Percentiles rank a stretch among this genome's conserved stretches.
These are phyloP conservation scores for Drosophila cracens DNA, from an alignment of 2,888 invertebrate species.

Conservation along the genomic window DNA sequence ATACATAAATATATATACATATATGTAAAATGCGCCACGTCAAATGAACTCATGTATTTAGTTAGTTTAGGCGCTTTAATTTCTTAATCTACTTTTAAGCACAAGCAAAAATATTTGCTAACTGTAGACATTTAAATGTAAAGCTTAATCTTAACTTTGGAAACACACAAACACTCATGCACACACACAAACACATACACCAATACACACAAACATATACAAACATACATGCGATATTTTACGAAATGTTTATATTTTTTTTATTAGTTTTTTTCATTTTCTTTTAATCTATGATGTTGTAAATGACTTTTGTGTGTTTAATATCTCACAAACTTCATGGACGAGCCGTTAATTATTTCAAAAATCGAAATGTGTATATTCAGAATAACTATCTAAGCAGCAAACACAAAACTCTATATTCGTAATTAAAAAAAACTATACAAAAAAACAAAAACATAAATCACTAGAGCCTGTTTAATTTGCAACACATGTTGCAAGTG, in stretches of 20 bases:
- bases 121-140: slow-evolving; percentile 48
- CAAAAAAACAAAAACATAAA: slow-evolving; percentile 40
- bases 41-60: slow-evolving; percentile 61
- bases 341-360: slow-evolving; percentile 43
- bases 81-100: slow-evolving; percentile 51
- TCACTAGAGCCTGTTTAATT: slow-evolving; percentile 24
- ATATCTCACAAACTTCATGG: slow-evolving; percentile 39
- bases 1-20: slow-evolving; percentile 16
- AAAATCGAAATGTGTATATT: slow-evolving; percentile 51
- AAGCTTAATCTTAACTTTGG: slow-evolving; percentile 28
- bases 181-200: slow-evolving; percentile 11
- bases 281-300: slow-evolving; percentile 28
- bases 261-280: slow-evolving; percentile 31
- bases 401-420: slow-evolving; percentile 73
- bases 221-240: slow-evolving; percentile 20
- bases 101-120: slow-evolving; percentile 44
- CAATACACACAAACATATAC: slow-evolving; percentile 15
- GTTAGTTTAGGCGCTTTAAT: slow-evolving; percentile 64
- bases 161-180: slow-evolving; percentile 24
- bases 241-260: slow-evolving; percentile 41
- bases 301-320: slow-evolving; percentile 44
- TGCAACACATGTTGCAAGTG: slow-evolving; percentile 40
- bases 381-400: slow-evolving; percentile 53
- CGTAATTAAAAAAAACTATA: slow-evolving; percentile 57
- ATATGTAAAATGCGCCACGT: slow-evolving; percentile 33